phyloP scores from a whole-genome alignment of 2,113 vertebrate species.

The Toxostoma redivivum region DNA sequence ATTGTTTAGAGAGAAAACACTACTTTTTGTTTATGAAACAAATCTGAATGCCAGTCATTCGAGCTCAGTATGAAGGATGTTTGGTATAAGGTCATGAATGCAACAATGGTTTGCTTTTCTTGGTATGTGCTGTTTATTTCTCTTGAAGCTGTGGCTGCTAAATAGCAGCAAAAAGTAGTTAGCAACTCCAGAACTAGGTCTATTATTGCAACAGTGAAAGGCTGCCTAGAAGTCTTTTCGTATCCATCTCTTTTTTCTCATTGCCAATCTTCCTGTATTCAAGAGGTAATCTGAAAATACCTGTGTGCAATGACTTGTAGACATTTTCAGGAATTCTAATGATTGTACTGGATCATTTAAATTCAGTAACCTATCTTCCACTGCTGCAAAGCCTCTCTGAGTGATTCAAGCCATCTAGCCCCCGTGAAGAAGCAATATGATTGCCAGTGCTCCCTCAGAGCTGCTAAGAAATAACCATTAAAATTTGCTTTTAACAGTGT shows the following conservation, averaged over 20 bases:
- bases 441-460: not conserved
- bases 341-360: not conserved
- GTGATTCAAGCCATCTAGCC: not conserved
- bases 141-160: not conserved
- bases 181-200: not conserved
- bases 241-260: not conserved
- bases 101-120: constrained; percentile 15
- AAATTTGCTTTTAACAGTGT: constrained; percentile 3
- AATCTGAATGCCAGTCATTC: constrained; percentile 50
- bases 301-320: not conserved
- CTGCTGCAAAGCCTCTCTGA: constrained; percentile 2
- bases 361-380: not conserved
- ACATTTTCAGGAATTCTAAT: constrained; percentile 13
- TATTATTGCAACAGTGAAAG: not conserved
- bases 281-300: constrained; percentile 1
- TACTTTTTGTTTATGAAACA: constrained; percentile 68
- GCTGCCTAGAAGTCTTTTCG: not conserved
- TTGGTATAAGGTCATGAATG: constrained; percentile 24
- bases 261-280: not conserved
- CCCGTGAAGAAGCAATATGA: not conserved
- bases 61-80: not conserved
- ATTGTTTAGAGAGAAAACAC: constrained; percentile 72
- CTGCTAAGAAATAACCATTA: not conserved
- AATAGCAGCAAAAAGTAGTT: not conserved
- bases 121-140: not conserved